These are phyloP conservation scores for Daubentonia madagascariensis DNA, from an alignment of 2,113 vertebrate species.

Conservation along the genomic window DNA sequence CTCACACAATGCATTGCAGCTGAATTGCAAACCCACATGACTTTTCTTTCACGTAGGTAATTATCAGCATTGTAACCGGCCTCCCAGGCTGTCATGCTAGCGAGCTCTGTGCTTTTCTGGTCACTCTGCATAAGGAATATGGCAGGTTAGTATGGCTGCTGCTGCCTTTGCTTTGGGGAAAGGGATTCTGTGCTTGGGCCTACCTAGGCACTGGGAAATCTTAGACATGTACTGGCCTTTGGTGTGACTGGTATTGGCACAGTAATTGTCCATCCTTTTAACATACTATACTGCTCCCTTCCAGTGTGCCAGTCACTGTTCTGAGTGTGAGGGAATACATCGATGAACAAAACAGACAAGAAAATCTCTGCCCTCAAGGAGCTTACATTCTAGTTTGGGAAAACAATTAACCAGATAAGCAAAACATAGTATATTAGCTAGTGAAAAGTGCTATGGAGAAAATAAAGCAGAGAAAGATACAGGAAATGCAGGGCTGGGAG, in stretches of 20 bases:
- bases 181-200: background rate
- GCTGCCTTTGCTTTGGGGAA: slow-evolving; percentile 23
- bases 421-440: background rate
- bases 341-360: background rate
- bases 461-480: background rate
- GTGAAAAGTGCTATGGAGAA: background rate
- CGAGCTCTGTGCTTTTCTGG: slow-evolving; percentile 89
- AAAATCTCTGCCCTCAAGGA: background rate
- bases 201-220: background rate
- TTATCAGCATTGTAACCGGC: slow-evolving; percentile 91
- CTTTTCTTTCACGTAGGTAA: slow-evolving; percentile 82
- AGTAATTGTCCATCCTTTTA: background rate
- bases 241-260: background rate
- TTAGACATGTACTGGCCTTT: background rate
- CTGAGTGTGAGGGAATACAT: background rate
- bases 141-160: slow-evolving; percentile 85
- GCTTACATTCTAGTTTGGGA: background rate
- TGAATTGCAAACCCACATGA: slow-evolving; percentile 12
- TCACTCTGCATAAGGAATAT: slow-evolving; percentile 89
- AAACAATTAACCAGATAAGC: background rate
- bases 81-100: slow-evolving; percentile 93
- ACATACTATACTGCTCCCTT: background rate
- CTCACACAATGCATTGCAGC: background rate
- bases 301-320: background rate
- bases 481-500: background rate